Percentiles rank a stretch among this genome's conserved stretches.
These are phyloP conservation scores for Ursus arctos DNA, from an alignment of 2,113 vertebrate species.

Conservation along the genomic window DNA sequence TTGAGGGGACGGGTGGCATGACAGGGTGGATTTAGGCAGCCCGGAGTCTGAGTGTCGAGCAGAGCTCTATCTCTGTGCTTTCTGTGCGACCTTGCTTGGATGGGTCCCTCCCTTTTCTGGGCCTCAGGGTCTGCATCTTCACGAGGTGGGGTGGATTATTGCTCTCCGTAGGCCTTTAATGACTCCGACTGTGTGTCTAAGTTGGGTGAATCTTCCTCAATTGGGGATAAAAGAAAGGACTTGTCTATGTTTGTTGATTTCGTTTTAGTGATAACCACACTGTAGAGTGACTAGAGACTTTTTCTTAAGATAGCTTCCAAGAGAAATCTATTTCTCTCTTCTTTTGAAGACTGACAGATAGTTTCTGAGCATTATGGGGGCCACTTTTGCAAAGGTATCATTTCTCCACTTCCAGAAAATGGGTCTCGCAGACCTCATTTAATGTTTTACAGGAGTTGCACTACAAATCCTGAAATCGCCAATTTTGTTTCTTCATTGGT, in stretches of 20 bases:
- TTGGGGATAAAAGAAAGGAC: background rate
- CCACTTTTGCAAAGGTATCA: background rate
- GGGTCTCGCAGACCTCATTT: conserved; percentile 13
- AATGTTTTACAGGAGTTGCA: conserved; percentile 8
- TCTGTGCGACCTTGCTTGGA: background rate
- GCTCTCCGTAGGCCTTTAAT: background rate
- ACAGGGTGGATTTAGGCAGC: background rate
- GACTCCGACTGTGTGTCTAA: background rate
- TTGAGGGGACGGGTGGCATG: background rate
- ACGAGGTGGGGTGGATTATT: background rate
- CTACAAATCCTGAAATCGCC: conserved; percentile 34
- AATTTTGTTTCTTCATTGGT: conserved; percentile 21
- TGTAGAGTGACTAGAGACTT: conserved; percentile 20
- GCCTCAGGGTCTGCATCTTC: background rate
- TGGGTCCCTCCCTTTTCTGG: background rate
- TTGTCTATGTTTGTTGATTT: background rate
- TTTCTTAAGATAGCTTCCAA: conserved; percentile 53
- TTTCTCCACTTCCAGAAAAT: background rate
- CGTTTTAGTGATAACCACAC: background rate
- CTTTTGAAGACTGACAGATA: conserved; percentile 36
- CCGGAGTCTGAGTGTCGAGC: background rate
- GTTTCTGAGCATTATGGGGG: background rate
- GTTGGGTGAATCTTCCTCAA: background rate
- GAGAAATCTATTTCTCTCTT: conserved; percentile 49
- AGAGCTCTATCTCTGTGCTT: background rate